phyloP scores from a whole-genome alignment of 2,888 invertebrate species.

The Blastobasis adustella region DNA sequence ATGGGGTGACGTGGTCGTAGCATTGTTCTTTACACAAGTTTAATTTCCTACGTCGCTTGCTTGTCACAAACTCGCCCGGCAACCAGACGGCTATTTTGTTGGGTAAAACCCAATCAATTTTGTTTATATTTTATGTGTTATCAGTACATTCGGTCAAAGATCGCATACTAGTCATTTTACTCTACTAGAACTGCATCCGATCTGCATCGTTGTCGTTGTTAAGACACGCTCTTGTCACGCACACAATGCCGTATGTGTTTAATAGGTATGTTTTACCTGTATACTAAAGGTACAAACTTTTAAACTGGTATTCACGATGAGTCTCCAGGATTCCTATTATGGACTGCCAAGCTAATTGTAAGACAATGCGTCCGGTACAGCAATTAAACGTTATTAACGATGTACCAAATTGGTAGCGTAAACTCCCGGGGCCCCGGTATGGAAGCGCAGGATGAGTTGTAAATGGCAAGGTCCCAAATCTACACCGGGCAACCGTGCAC shows the following conservation, averaged over 20 bases:
- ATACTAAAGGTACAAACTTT: constrained; percentile 3
- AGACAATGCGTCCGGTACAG: constrained; percentile 2
- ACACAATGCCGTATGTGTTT: constrained; percentile 4
- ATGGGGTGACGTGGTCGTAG: background rate
- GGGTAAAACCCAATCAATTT: background rate
- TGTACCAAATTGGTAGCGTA: constrained; percentile 1
- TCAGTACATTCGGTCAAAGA: background rate
- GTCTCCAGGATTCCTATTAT: constrained; percentile 2
- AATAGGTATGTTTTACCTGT: constrained; percentile 3
- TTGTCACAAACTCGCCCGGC: constrained; percentile 1
- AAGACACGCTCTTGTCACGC: background rate
- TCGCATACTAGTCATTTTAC: background rate
- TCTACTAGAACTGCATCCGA: background rate
- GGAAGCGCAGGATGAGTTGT: background rate
- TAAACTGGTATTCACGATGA: constrained; percentile 1
- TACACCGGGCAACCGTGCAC: too few relatives aligned
- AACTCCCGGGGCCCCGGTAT: background rate
- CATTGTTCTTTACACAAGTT: constrained; percentile 1
- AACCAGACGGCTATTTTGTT: background rate
- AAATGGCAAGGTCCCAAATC: too few relatives aligned
- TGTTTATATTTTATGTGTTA: background rate
- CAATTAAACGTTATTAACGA: constrained; percentile 2
- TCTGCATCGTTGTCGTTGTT: background rate
- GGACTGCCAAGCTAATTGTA: constrained; percentile 1
- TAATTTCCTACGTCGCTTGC: constrained; percentile 3